Evolutionary conservation across 1,140 invertebrate genomes (phyloP).

Genomic region (Campoletis sonorensis): DNA sequence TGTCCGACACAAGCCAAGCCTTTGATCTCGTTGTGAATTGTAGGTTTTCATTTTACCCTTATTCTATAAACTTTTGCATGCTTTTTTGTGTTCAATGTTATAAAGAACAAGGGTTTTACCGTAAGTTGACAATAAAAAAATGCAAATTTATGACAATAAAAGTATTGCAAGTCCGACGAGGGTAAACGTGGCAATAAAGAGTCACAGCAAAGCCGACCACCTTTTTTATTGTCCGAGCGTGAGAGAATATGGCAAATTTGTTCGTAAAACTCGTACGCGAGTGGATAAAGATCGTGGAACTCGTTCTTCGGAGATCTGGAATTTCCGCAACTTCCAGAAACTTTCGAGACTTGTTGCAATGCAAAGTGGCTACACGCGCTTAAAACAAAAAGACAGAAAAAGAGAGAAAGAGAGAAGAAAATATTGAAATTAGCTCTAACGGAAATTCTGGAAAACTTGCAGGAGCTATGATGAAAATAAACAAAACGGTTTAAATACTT

Average conservation of each 20-base stretch:
- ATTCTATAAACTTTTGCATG: not conserved
- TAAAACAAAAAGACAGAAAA: not conserved
- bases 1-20: not conserved
- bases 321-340: constrained; percentile 15
- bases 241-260: constrained; percentile 16
- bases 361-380: constrained; percentile 19
- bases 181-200: not conserved
- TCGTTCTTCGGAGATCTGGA: not conserved
- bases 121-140: not conserved
- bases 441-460: not conserved
- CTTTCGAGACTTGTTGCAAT: not conserved
- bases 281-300: constrained; percentile 6
- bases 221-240: not conserved
- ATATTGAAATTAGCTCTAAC: not conserved
- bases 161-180: not conserved
- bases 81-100: too few species aligned
- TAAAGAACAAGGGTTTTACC: not conserved
- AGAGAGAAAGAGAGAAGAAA: not conserved
- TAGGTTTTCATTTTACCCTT: not conserved
- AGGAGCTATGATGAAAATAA: not conserved
- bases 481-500: not conserved
- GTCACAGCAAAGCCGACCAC: not conserved
- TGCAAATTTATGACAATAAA: not conserved
- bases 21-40: not conserved
- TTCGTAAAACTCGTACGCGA: not conserved